Conservation (phyloP, 2,113 vertebrate species). For the Crotalus viridis region DNA sequence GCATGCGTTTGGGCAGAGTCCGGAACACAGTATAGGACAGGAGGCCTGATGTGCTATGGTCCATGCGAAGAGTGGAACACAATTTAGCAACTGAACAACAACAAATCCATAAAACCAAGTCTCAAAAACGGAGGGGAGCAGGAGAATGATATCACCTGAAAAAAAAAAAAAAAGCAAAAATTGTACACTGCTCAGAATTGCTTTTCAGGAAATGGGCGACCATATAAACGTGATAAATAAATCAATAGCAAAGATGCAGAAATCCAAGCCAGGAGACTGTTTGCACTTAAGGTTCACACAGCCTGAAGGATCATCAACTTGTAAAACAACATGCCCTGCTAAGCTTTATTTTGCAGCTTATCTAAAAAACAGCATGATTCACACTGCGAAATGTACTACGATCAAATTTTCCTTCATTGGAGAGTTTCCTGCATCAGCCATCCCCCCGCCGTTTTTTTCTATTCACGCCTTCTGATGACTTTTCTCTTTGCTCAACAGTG, state of each 20-base stretch:
- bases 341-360: constrained; percentile 35
- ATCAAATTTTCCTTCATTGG: neutral
- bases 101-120: neutral
- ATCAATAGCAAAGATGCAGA: neutral
- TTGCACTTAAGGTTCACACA: constrained; percentile 15
- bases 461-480: constrained; percentile 40
- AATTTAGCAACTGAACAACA: neutral
- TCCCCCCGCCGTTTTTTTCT: constrained; percentile 38
- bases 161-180: neutral
- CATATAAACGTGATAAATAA: neutral
- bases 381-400: accelerated
- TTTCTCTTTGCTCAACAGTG: constrained; percentile 36
- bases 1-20: neutral
- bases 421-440: neutral
- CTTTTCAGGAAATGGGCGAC: neutral
- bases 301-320: neutral
- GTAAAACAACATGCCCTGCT: constrained; percentile 22
- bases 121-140: neutral
- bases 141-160: neutral
- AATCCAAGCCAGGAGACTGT: constrained; percentile 12
- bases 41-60: neutral
- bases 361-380: constrained; percentile 9
- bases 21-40: no score
- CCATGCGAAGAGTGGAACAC: neutral
- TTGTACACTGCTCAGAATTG: neutral